phyloP scores from a whole-genome alignment of 2,888 invertebrate genomes.

The Lithophane ornitopus region DNA sequence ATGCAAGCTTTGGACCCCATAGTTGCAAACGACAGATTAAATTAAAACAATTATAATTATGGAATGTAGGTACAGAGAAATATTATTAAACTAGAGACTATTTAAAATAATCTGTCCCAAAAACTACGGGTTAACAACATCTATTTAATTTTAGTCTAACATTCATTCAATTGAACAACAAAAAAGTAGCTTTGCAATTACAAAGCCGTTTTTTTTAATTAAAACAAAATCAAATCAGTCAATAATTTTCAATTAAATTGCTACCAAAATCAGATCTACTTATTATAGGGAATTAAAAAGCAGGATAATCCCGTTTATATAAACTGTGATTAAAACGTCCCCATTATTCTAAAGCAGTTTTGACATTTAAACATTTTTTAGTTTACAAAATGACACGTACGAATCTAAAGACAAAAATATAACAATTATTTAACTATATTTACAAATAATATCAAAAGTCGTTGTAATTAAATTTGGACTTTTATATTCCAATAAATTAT shows the following conservation, averaged over 20 bases:
- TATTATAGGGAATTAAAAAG: conserved; percentile 24
- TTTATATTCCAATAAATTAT: conserved; percentile 60
- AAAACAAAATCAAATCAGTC: conserved; percentile 40
- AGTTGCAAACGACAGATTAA: conserved; percentile 61
- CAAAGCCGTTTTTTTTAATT: background rate
- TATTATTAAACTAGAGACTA: conserved; percentile 27
- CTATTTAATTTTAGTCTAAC: conserved; percentile 38
- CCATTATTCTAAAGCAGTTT: conserved; percentile 33
- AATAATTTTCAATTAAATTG: conserved; percentile 2
- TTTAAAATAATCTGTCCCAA: conserved; percentile 60
- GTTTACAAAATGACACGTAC: conserved; percentile 68
- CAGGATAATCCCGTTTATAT: conserved; percentile 6
- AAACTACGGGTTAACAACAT: conserved; percentile 46
- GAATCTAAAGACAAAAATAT: conserved; percentile 66
- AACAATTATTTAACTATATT: conserved; percentile 65
- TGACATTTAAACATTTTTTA: conserved; percentile 55
- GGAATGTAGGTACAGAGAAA: conserved; percentile 14
- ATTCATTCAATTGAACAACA: conserved; percentile 30
- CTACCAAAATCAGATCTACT: conserved; percentile 26
- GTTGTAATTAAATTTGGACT: conserved; percentile 77
- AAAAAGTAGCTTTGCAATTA: background rate
- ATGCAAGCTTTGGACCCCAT: conserved; percentile 36
- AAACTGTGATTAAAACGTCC: conserved; percentile 3
- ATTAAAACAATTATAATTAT: conserved; percentile 25
- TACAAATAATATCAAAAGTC: conserved; percentile 69